Base-by-base conservation (phyloP, 2,113 vertebrate genomes). In the Notiomystis cincta region DNA sequence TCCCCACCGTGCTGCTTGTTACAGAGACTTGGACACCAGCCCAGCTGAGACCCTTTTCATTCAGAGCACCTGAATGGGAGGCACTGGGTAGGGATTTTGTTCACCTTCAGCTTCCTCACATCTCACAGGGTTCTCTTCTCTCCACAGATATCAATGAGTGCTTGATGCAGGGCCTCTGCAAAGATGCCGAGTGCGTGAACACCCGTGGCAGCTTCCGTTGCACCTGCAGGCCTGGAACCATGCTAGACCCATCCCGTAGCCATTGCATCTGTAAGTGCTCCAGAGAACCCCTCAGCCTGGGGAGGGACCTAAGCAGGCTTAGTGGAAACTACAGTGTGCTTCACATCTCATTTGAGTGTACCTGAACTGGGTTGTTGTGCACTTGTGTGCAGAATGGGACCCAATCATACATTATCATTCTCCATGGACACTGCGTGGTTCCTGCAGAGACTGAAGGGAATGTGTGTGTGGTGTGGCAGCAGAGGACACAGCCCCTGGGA, bases 71-170 rank as follows among this genome's bases (percentile, higher is more conserved):
- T 58, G 48, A 70, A 28, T 80, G 35, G 54, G 45, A 61, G 50
- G 8, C 50, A n/a, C 58, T 13, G 45, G 4, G 6, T 35, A 38
- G 24, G 24, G 23, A 22, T 9, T 56, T 91, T 12, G 51, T 28
- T 89, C 58, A 51, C 15, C 35, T 54, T 79, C 61, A 58, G 54
- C 31, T 88, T 77, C 28, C 61, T 65, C n/a, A 40, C 18, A 10
- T 80, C 79, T 93, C 50, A 56, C 20, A 15, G 9, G 9, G 12
- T 54, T 84, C 72, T 85, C 87, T 90, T 54, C 82, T 75, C 48
- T 67, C n/a, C 92, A 50, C 98, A 99, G 99, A 99, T 93, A 98
- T 99, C 97, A 99, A 99, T 14, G 99, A 99, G 96, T 99, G 99
- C 95, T 93, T 98, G 90, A 97, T 98, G 51, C 98, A 98, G 35